A percentile compares a stretch with the other conserved stretches of the same genome.
These are phyloP conservation scores for Drosophila bifasciata DNA, from an alignment of 1,140 invertebrate genomes.

Conservation along the genomic window DNA sequence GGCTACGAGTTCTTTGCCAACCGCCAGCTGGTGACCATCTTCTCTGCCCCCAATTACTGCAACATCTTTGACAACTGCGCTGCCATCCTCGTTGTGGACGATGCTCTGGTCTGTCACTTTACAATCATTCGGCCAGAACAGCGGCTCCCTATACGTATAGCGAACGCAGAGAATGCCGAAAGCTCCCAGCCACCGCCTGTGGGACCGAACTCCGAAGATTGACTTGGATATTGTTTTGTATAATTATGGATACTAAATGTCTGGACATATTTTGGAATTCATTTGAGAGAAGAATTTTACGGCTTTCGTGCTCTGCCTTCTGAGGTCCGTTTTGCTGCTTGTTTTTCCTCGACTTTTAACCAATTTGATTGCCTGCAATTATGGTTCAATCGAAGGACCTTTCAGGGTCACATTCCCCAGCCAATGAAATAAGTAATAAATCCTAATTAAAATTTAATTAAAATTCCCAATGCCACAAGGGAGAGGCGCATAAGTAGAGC, in stretches of 20 bases:
- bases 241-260: no score
- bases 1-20: slow-evolving; percentile 99
- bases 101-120: slow-evolving; percentile 98
- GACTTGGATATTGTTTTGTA: no score
- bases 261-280: no score
- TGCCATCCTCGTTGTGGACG: slow-evolving; percentile 99
- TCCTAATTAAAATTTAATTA: slow-evolving; percentile 77
- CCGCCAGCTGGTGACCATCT: slow-evolving; percentile 97
- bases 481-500: neutral
- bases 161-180: no score
- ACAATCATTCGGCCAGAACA: slow-evolving; percentile 17
- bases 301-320: no score
- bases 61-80: slow-evolving; percentile 98
- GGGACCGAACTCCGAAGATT: no score
- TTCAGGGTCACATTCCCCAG: slow-evolving; percentile 50
- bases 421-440: slow-evolving; percentile 63
- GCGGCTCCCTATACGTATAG: neutral
- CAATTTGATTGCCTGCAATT: slow-evolving; percentile 20
- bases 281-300: no score
- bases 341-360: neutral
- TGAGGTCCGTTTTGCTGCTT: neutral
- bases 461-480: slow-evolving; percentile 38
- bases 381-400: slow-evolving; percentile 50
- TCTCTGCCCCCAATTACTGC: slow-evolving; percentile 88
- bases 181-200: no score